Base-by-base conservation (phyloP, 2,113 vertebrate genomes). In the Cygnus atratus region DNA sequence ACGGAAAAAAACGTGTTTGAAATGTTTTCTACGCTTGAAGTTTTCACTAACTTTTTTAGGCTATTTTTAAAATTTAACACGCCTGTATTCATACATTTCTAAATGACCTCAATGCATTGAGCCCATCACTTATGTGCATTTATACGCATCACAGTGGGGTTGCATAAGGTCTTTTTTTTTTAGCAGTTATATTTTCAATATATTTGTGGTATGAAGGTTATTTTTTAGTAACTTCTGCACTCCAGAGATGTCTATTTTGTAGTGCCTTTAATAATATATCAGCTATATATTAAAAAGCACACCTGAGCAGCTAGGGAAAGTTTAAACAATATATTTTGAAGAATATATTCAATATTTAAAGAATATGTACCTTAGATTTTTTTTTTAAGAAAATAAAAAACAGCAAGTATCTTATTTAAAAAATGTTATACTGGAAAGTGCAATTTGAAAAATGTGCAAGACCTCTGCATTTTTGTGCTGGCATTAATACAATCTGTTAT, bases 131-230 rank as follows among this genome's bases (percentile, higher is more conserved):
- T 87, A 75, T 6, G 1, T 96, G 97, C 86, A 91, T 97, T 95
- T 97, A 87, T 97, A 95, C 1, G 31, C 91, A 85, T 44, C 96
- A 35, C 67, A 88, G 96, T 91, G 93, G 87, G 74, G 90, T 97
- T 98, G 97, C 97, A 97, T 96, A 97, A 83, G 96, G 96, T 91
- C 86, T 91, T 77, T 28, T 66, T 96, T 95, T 98, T 96, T 96
- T 96, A 97, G 92, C 86, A 77, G 88, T 96, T 94, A 90, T 97
- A 95, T 97, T 98, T 98, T 97, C 97, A 97, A 97, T 97, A 96
- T 98, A 96, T 98, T 98, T 98, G 97, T 98, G 98, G 97, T 98
- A 98, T 98, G 98, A 98, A 98, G 98, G 98, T 98, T 98, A 97
- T 98, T 98, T 98, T 98, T 97, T 97, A 97, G 96, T 97, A 97